Evolutionary conservation across 2,888 invertebrate genomes (phyloP).

Genomic region (Heliconius hortense): DNA sequence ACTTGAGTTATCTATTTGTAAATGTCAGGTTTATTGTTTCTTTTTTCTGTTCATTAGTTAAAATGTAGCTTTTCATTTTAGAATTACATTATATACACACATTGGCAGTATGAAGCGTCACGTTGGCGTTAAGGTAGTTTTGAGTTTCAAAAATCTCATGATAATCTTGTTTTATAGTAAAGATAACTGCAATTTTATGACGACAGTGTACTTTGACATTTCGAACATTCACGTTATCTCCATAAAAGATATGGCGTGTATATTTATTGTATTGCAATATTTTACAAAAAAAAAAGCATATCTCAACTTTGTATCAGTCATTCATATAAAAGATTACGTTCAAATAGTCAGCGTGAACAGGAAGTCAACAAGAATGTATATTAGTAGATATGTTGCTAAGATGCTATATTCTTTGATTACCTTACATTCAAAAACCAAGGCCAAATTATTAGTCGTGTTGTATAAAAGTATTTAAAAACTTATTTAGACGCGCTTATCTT

Average conservation of each 20-base stretch:
- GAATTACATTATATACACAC: too few species aligned
- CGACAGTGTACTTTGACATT: neutral
- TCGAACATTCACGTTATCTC: neutral
- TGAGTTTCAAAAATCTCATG: neutral
- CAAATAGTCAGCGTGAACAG: neutral
- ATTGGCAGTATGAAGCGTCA: neutral
- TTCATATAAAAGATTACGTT: neutral
- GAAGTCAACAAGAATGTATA: slow-evolving; percentile 6
- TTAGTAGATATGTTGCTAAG: neutral
- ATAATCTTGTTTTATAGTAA: neutral
- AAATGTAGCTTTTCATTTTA: neutral
- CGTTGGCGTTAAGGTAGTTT: neutral
- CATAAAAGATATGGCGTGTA: neutral
- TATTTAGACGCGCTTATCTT: slow-evolving; percentile 28
- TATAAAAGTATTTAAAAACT: slow-evolving; percentile 27
- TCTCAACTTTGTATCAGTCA: neutral
- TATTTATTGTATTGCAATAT: neutral
- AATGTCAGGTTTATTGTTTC: neutral
- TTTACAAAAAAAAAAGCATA: slow-evolving; percentile 4
- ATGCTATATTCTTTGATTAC: neutral
- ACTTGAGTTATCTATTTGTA: slow-evolving; percentile 13
- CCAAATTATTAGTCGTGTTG: slow-evolving; percentile 5
- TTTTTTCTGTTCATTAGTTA: slow-evolving; percentile 6
- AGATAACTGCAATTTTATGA: slow-evolving; percentile 12
- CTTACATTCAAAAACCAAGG: neutral